These are phyloP conservation scores for Dryomyza anilis DNA, from an alignment of 2,888 invertebrate genomes.

Conservation along the genomic window DNA sequence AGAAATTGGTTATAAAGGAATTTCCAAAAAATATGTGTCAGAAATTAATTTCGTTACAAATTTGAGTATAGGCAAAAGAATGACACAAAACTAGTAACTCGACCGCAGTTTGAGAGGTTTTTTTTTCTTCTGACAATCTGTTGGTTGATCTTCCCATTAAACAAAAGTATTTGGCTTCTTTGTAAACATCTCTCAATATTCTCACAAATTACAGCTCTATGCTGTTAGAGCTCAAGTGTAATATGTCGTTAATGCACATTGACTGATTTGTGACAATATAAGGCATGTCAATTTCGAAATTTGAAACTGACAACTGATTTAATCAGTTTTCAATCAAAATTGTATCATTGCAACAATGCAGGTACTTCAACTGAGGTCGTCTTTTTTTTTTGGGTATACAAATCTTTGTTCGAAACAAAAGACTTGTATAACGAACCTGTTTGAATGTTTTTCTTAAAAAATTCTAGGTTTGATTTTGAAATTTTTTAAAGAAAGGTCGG, in stretches of 20 bases:
- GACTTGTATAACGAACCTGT: constrained; percentile 15
- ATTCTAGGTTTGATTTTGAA: no score
- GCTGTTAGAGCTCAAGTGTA: no score
- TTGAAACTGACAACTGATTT: neutral
- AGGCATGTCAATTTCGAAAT: neutral
- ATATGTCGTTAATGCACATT: no score
- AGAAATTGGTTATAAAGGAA: neutral
- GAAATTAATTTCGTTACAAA: neutral
- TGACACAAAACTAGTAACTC: no score
- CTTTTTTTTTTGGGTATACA: no score
- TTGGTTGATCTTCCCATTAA: no score
- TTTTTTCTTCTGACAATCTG: no score
- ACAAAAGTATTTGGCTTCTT: neutral
- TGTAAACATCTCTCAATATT: neutral
- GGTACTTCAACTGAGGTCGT: no score
- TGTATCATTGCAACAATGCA: constrained; percentile 13
- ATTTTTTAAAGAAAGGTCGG: no score
- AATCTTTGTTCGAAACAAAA: constrained; percentile 18
- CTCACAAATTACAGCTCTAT: neutral
- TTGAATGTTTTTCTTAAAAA: neutral
- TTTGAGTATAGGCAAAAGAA: neutral
- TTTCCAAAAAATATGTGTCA: neutral
- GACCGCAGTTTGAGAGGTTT: no score
- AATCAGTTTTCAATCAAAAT: constrained; percentile 11
- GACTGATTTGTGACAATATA: no score